Conservation (phyloP, 2,888 invertebrate genomes). For the Pammene fasciana region DNA sequence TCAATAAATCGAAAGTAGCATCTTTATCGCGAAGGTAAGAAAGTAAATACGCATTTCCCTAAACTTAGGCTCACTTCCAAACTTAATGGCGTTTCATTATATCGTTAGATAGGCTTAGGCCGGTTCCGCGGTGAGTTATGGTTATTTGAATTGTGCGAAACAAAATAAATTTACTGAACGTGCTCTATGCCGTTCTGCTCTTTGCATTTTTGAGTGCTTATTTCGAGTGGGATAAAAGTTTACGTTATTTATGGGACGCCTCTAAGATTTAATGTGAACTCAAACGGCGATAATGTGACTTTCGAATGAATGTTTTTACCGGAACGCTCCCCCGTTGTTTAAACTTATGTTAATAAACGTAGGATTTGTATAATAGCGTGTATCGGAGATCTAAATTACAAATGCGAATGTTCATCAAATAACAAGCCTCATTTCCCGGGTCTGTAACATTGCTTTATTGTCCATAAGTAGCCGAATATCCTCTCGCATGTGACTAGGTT, state of each 20-base stretch:
- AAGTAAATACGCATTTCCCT: slow-evolving; percentile 68
- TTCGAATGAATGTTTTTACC: slow-evolving; percentile 52
- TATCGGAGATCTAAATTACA: slow-evolving; percentile 41
- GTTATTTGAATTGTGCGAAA: slow-evolving; percentile 84
- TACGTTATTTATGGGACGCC: slow-evolving; percentile 79
- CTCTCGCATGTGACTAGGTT: slow-evolving; percentile 57
- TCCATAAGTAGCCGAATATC: slow-evolving; percentile 69
- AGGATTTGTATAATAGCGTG: slow-evolving; percentile 38
- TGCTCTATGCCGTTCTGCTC: slow-evolving; percentile 82
- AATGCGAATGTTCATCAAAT: slow-evolving; percentile 58
- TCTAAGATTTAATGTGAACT: slow-evolving; percentile 83
- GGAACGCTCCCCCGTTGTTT: slow-evolving; percentile 55
- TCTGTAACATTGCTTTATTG: slow-evolving; percentile 76
- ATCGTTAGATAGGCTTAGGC: slow-evolving; percentile 82
- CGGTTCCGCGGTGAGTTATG: slow-evolving; percentile 77
- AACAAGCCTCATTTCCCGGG: slow-evolving; percentile 71
- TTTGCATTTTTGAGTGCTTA: slow-evolving; percentile 84
- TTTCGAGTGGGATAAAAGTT: slow-evolving; percentile 83
- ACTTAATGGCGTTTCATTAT: slow-evolving; percentile 82
- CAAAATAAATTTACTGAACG: slow-evolving; percentile 84
- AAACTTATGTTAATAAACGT: slow-evolving; percentile 41
- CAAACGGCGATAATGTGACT: slow-evolving; percentile 81
- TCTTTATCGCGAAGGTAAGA: slow-evolving; percentile 75
- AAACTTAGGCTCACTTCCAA: slow-evolving; percentile 74
- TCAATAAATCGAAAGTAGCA: slow-evolving; percentile 79